phyloP scores from a whole-genome alignment of 1,140 invertebrate species.

The Trigoniulus corallinus region DNA sequence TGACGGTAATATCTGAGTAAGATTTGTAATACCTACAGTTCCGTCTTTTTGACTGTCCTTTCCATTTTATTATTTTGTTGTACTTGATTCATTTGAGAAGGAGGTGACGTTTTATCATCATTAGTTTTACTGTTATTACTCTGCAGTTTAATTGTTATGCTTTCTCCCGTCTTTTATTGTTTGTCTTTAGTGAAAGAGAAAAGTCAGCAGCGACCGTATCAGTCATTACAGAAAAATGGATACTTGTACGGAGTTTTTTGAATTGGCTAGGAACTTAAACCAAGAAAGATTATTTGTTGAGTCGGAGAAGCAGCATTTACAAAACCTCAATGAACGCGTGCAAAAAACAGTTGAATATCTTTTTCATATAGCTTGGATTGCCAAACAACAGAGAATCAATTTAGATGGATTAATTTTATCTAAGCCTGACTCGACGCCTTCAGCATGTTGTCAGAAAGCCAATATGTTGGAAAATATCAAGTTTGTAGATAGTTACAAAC shows the following conservation, averaged over 20 bases:
- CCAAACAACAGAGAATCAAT: conserved; percentile 68
- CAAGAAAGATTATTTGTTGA: conserved; percentile 54
- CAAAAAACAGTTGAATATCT: conserved; percentile 38
- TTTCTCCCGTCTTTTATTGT: too few relatives aligned
- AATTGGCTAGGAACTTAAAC: conserved; percentile 47
- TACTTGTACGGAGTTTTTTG: conserved; percentile 35
- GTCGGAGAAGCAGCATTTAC: conserved; percentile 50
- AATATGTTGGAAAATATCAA: conserved; percentile 56
- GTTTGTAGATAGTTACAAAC: conserved; percentile 78
- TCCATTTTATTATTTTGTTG: too few relatives aligned
- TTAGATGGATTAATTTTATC: conserved; percentile 61
- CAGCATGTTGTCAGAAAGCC: conserved; percentile 54
- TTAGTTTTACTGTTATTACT: neutral
- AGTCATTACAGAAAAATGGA: conserved; percentile 2
- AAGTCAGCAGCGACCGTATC: too few relatives aligned
- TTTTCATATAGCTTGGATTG: conserved; percentile 72
- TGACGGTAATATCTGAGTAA: too few relatives aligned
- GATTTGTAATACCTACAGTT: too few relatives aligned
- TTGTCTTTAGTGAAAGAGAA: too few relatives aligned
- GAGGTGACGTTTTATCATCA: too few relatives aligned
- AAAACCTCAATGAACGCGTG: conserved; percentile 52
- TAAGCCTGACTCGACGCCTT: conserved; percentile 49
- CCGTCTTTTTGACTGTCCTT: too few relatives aligned
- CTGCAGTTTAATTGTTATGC: too few relatives aligned
- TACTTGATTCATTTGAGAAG: too few relatives aligned